These are phyloP conservation scores for Hedya salicella DNA, from an alignment of 2,888 invertebrate species.

Conservation along the genomic window DNA sequence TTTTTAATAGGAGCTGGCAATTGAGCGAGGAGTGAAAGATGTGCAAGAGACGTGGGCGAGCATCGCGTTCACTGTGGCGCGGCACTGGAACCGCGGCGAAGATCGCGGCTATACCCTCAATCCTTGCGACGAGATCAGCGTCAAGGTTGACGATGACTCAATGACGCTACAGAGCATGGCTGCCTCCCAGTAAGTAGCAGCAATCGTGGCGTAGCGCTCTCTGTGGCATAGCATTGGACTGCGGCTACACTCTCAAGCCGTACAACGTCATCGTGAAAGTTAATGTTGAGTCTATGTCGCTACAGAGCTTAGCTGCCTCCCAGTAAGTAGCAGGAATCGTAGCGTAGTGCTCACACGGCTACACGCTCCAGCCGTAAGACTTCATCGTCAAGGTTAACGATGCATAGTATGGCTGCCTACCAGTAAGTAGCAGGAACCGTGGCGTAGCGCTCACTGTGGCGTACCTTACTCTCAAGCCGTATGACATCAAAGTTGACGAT, in stretches of 20 bases:
- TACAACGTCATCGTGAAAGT: no score
- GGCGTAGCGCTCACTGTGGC: slow-evolving; percentile 86
- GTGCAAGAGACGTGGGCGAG: slow-evolving; percentile 90
- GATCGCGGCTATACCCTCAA: slow-evolving; percentile 93
- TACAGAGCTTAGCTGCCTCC: no score
- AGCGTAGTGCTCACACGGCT: slow-evolving; percentile 91
- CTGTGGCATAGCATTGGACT: no score
- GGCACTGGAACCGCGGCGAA: slow-evolving; percentile 89
- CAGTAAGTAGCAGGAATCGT: no score
- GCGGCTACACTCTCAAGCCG: no score
- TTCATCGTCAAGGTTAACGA: slow-evolving; percentile 93
- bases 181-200: slow-evolving; percentile 87
- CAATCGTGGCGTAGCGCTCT: slow-evolving; percentile 79
- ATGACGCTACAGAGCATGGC: slow-evolving; percentile 97
- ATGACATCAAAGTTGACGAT: no score
- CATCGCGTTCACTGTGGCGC: slow-evolving; percentile 87
- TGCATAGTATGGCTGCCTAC: slow-evolving; percentile 96
- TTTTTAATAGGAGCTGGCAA: slow-evolving; percentile 89
- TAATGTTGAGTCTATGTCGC: no score
- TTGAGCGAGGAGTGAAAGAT: slow-evolving; percentile 94
- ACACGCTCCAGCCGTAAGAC: no score
- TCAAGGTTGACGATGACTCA: slow-evolving; percentile 93
- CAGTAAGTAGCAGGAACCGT: slow-evolving; percentile 80
- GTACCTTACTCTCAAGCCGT: no score
- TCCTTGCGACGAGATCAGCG: slow-evolving; percentile 92